Evolutionary conservation across 2,888 invertebrate genomes (phyloP), one percentile per base, ranked within the genome.

Genomic region (Chironomus riparius): DNA sequence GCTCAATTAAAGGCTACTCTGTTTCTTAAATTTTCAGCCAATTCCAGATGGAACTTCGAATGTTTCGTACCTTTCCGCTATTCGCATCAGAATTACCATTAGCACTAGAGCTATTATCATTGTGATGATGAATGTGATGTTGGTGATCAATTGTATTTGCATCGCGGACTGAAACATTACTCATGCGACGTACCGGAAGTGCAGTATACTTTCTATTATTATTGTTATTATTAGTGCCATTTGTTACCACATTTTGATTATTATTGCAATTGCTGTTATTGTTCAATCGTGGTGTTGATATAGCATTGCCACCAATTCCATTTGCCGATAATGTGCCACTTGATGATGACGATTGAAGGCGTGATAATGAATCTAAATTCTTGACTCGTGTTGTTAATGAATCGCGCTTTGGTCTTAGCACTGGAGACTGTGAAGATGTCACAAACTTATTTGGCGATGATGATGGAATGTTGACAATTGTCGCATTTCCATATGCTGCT

Each of bases 361-460:
- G 83, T 78, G 86, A 85, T 77, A 87, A 80, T 38, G 86, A 86
- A 78, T 87, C 87, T 80, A 85, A 83, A 79, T 86, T 85, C 76
- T 86, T 83, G 77, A 86, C 83, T 79, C 86, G 86, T 72, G 86
- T 85, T 76, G 86, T 86, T 70, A 87, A 82, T 77, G 87, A 86
- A 80, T 87, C 87, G 76, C 84, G 82, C 79, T 84, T 85, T 50
- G 81, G 80, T 80, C 84, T 84, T 74, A 83, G 83, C 79, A 83
- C 77, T 77, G 83, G 83, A 75, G 84, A 83, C 77, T 83, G 77
- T 81, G 83, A 80, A 83, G 77, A 77, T 82, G 83, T 76, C 83
- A 83, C 77, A 81, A 83, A 78, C 82, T 83, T 68, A 81, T 77
- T 77, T 38, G 77, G 77, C 76, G 76, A 70, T 56, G 73, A 74